These are phyloP conservation scores for Hydroisotoma schaefferi DNA, from an alignment of 2,888 invertebrate species.

Conservation along the genomic window DNA sequence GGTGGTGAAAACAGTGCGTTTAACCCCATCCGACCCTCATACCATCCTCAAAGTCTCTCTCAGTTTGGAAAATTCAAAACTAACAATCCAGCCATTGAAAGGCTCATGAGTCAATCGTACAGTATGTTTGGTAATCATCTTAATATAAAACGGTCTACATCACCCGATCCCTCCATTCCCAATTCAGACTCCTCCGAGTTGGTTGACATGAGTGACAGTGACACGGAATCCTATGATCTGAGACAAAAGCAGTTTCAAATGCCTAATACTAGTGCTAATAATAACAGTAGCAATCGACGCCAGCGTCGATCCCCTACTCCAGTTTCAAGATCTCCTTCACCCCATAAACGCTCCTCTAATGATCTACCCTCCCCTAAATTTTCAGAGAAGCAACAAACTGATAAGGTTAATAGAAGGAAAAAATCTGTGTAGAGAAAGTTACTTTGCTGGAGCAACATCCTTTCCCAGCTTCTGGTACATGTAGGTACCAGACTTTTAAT, in stretches of 20 bases:
- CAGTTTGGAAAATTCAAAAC: constrained; percentile 23
- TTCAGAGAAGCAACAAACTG: no score
- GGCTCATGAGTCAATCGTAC: constrained; percentile 15
- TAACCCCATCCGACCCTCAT: constrained; percentile 56
- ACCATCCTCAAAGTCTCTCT: constrained; percentile 23
- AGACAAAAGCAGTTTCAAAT: not conserved
- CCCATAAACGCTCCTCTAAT: not conserved
- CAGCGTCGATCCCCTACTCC: not conserved
- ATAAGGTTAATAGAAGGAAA: not conserved
- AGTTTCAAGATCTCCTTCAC: constrained; percentile 10
- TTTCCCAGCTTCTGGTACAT: no score
- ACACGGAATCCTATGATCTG: constrained; percentile 26
- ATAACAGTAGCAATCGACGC: not conserved
- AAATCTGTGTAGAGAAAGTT: no score
- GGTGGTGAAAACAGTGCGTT: constrained; percentile 89
- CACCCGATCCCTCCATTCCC: constrained; percentile 35
- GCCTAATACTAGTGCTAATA: not conserved
- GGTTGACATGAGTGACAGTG: constrained; percentile 48
- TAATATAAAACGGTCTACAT: constrained; percentile 37
- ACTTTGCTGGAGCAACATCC: no score
- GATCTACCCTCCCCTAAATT: not conserved
- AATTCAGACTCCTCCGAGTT: constrained; percentile 45
- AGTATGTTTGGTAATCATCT: constrained; percentile 15
- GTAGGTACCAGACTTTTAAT: no score
- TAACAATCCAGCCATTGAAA: constrained; percentile 27